phyloP scores from a whole-genome alignment of 2,888 invertebrate genomes.

The Psylliodes chrysocephalus region DNA sequence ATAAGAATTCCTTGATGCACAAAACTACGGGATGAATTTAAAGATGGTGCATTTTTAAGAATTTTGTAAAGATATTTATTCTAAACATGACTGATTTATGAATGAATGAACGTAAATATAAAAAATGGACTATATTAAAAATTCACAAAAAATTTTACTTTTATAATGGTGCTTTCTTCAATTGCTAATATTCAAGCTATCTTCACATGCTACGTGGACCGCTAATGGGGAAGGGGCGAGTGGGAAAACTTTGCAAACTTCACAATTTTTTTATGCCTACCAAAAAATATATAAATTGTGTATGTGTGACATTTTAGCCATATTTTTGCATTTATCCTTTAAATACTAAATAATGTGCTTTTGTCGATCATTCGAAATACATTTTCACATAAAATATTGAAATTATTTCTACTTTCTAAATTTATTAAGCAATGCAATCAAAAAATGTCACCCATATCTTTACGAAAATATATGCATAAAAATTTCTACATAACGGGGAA shows the following conservation, averaged over 20 bases:
- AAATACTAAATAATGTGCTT: constrained; percentile 47
- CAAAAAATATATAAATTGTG: constrained; percentile 57
- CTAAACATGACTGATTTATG: constrained; percentile 52
- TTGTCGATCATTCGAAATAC: constrained; percentile 30
- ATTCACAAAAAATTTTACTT: constrained; percentile 55
- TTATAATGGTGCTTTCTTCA: constrained; percentile 64
- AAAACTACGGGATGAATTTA: constrained; percentile 36
- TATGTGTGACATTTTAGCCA: constrained; percentile 63
- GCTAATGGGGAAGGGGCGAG: constrained; percentile 64
- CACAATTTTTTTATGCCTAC: constrained; percentile 64
- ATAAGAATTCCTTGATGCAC: constrained; percentile 46
- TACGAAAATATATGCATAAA: constrained; percentile 48
- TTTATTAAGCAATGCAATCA: constrained; percentile 33
- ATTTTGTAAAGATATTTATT: constrained; percentile 50
- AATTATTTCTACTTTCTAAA: constrained; percentile 26
- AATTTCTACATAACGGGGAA: constrained; percentile 49
- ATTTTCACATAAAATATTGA: constrained; percentile 32
- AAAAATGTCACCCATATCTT: constrained; percentile 62
- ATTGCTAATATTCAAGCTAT: constrained; percentile 65
- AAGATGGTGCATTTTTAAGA: constrained; percentile 52
- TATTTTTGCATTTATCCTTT: constrained; percentile 31
- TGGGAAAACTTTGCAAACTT: constrained; percentile 59
- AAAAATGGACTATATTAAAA: constrained; percentile 56
- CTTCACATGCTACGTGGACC: constrained; percentile 65
- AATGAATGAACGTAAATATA: constrained; percentile 55